phyloP scores from a whole-genome alignment of 2,888 invertebrate genomes.

The Crematogaster levior region DNA sequence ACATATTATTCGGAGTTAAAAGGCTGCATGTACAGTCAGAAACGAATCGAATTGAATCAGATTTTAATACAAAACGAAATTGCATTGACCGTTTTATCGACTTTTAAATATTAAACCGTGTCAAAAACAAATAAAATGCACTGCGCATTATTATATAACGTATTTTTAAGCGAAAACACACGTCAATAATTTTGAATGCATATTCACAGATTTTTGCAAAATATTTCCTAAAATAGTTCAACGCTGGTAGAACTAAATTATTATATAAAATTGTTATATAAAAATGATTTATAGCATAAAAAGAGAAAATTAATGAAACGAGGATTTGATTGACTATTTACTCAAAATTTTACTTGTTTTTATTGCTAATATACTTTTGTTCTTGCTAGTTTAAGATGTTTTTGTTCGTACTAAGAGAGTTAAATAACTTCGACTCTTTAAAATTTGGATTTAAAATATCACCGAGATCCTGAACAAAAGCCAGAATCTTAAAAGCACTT shows the following conservation, averaged over 20 bases:
- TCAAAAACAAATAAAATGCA: constrained; percentile 5
- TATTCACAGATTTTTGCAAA: constrained; percentile 10
- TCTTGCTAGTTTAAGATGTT: neutral
- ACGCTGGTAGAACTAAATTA: neutral
- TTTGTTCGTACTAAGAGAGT: neutral
- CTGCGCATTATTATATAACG: neutral
- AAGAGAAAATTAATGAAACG: constrained; percentile 1
- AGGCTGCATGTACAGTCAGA: constrained; percentile 20
- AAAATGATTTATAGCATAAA: neutral
- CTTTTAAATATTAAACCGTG: constrained; percentile 27
- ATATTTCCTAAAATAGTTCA: constrained; percentile 3
- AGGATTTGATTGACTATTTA: neutral
- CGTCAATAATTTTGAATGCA: constrained; percentile 16
- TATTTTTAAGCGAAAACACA: neutral
- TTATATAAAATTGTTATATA: no score
- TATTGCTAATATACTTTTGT: neutral
- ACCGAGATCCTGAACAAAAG: neutral
- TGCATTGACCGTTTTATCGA: constrained; percentile 12
- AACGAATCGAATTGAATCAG: constrained; percentile 18
- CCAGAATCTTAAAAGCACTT: constrained; percentile 6
- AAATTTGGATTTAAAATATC: constrained; percentile 14
- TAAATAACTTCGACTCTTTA: neutral
- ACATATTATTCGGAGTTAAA: constrained; percentile 39
- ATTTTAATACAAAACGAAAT: constrained; percentile 36
- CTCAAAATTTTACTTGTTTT: constrained; percentile 1